These are phyloP conservation scores for Laspeyria flexula DNA, from an alignment of 2,888 invertebrate species.

Conservation along the genomic window DNA sequence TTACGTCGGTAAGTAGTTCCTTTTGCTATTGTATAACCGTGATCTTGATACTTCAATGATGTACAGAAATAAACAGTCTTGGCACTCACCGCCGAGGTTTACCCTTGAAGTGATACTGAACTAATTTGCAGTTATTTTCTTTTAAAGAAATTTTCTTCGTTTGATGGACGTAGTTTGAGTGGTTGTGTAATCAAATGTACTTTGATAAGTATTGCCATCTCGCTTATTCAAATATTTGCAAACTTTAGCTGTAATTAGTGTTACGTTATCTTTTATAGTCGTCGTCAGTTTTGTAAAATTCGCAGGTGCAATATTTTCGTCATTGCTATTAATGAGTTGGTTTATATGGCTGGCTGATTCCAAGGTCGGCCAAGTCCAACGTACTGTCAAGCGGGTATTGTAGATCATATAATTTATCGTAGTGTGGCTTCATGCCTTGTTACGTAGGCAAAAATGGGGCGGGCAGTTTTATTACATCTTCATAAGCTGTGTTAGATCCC, in stretches of 20 bases:
- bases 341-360: slow-evolving; percentile 13
- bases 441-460: no score
- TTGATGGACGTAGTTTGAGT: neutral
- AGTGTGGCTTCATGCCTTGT: no score
- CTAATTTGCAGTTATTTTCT: slow-evolving; percentile 28
- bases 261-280: slow-evolving; percentile 2
- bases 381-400: slow-evolving; percentile 6
- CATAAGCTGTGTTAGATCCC: no score
- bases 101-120: slow-evolving; percentile 65
- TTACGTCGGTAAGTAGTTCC: slow-evolving; percentile 63
- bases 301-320: slow-evolving; percentile 10
- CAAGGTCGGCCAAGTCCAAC: slow-evolving; percentile 22
- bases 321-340: slow-evolving; percentile 8
- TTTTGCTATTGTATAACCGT: slow-evolving; percentile 50
- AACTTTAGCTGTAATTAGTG: slow-evolving; percentile 10
- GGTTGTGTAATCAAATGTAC: neutral
- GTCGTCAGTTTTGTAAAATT: neutral
- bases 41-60: slow-evolving; percentile 57
- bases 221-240: slow-evolving; percentile 24
- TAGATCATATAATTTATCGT: neutral
- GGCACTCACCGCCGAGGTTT: slow-evolving; percentile 62
- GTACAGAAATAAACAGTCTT: slow-evolving; percentile 75
- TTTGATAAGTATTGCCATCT: neutral
- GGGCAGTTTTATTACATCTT: no score
- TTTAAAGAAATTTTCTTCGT: slow-evolving; percentile 5